These are phyloP conservation scores for Orius insidiosus DNA, from an alignment of 1,140 invertebrate genomes.

Conservation along the genomic window DNA sequence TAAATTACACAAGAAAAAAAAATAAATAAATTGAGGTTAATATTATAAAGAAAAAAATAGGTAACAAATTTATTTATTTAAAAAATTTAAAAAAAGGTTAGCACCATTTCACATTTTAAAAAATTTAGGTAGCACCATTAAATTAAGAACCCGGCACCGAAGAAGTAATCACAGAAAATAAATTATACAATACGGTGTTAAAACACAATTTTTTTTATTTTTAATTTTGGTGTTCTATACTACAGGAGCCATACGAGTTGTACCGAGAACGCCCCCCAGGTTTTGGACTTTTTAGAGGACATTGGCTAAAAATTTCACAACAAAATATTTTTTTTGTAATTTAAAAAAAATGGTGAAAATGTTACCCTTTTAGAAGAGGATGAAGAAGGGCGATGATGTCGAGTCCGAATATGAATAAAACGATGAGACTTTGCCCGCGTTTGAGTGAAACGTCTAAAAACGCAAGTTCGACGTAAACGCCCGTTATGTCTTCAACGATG, in stretches of 20 bases:
- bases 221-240: no score
- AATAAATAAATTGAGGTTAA: no score
- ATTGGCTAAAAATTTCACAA: slow-evolving; percentile 10
- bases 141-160: no score
- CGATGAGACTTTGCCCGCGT: slow-evolving; percentile 72
- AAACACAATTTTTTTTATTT: no score
- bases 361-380: slow-evolving; percentile 25
- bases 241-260: background rate
- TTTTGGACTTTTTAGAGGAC: slow-evolving; percentile 8
- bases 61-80: background rate
- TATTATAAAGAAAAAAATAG: background rate
- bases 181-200: no score
- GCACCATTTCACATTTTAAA: no score
- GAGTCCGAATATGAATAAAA: slow-evolving; percentile 70
- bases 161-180: no score
- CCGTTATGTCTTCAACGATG: slow-evolving; percentile 63
- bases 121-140: no score
- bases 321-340: no score
- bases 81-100: no score
- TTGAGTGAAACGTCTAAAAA: slow-evolving; percentile 78
- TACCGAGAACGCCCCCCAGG: background rate
- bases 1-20: no score
- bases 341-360: slow-evolving; percentile 21
- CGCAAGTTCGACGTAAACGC: slow-evolving; percentile 77
- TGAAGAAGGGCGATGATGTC: slow-evolving; percentile 54